Percentiles rank a stretch among this genome's conserved stretches.
phyloP scores from a whole-genome alignment of 2,113 vertebrate genomes.

The Lophochroa leadbeateri region DNA sequence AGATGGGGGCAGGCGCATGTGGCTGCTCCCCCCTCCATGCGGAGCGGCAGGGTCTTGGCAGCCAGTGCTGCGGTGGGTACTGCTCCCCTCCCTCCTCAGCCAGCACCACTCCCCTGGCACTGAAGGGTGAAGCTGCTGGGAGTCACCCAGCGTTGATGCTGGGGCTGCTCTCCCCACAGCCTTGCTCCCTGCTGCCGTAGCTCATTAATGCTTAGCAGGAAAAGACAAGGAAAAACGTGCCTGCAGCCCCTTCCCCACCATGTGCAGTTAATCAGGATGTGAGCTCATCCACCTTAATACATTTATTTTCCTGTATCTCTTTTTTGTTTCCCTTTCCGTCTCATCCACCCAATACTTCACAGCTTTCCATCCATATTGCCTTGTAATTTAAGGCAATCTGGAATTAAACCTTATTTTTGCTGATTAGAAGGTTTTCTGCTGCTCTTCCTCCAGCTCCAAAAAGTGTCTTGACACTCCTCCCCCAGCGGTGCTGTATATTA shows the following conservation, averaged over 20 bases:
- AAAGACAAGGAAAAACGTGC: background rate
- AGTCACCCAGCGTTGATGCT: fast-evolving
- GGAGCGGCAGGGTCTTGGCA: background rate
- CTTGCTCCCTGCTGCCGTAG: background rate
- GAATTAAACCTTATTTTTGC: constrained; percentile 48
- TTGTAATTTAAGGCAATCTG: constrained; percentile 40
- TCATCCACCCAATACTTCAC: background rate
- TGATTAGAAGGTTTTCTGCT: constrained; percentile 30
- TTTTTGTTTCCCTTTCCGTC: background rate
- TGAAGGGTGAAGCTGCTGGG: background rate
- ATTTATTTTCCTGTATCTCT: background rate
- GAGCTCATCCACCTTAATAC: background rate
- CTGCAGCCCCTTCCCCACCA: background rate
- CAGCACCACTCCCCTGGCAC: background rate
- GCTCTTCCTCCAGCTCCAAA: constrained; percentile 20
- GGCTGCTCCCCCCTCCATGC: background rate
- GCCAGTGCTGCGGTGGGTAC: background rate
- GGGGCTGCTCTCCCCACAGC: background rate
- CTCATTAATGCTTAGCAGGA: background rate
- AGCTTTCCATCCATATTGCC: background rate
- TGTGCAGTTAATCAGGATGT: background rate
- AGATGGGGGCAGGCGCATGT: background rate
- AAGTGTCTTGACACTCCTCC: constrained; percentile 13
- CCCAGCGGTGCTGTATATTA: background rate
- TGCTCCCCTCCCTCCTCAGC: background rate